Conservation (phyloP, 2,888 invertebrate species). For the Pseudanteris insignis region DNA sequence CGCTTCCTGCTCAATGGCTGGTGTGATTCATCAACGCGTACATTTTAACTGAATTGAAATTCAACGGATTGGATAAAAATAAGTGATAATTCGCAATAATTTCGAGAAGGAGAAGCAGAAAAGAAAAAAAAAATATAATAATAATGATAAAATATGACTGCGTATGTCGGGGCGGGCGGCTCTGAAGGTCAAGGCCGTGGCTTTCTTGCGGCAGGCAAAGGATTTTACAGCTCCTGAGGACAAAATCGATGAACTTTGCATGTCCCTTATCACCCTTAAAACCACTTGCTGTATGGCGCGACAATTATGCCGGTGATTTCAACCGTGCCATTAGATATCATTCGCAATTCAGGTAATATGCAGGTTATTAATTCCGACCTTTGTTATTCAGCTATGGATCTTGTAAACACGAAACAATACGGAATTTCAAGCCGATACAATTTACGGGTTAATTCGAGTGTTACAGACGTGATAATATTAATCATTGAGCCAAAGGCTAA, state of each 20-base stretch:
- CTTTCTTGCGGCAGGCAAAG: conserved; percentile 44
- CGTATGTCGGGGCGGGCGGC: conserved; percentile 19
- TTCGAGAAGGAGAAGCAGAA: too few relatives aligned
- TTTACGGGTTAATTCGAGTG: too few relatives aligned
- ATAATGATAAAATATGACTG: too few relatives aligned
- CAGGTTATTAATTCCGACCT: background rate
- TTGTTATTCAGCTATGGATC: too few relatives aligned
- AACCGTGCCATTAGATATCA: conserved; percentile 16
- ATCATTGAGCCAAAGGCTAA: too few relatives aligned
- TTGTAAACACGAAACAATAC: too few relatives aligned
- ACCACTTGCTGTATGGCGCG: conserved; percentile 35
- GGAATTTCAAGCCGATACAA: too few relatives aligned
- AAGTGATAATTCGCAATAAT: conserved; percentile 7
- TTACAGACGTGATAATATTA: too few relatives aligned
- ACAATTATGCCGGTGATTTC: conserved; percentile 35
- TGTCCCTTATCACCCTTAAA: conserved; percentile 42
- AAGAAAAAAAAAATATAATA: too few relatives aligned
- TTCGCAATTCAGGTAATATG: conserved; percentile 1
- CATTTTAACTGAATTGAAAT: too few relatives aligned
- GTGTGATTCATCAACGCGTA: too few relatives aligned
- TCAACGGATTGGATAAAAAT: background rate
- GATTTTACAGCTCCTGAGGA: conserved; percentile 46
- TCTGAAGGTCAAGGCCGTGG: conserved; percentile 52
- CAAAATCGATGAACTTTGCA: conserved; percentile 54
- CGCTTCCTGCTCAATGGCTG: too few relatives aligned